These are phyloP conservation scores for Piscicola geometra DNA, from an alignment of 2,888 invertebrate genomes.

Conservation along the genomic window DNA sequence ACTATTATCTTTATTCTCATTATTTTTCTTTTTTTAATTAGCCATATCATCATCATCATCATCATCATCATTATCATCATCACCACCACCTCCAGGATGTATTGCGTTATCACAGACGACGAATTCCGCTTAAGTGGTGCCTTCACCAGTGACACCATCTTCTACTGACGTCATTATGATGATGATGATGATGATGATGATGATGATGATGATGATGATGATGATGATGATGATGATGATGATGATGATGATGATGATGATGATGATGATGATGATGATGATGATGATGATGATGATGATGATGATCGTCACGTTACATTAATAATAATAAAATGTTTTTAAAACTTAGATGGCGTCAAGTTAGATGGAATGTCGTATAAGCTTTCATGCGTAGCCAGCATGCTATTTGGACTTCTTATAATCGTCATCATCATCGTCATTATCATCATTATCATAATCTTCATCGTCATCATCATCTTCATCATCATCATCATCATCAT, in stretches of 20 bases:
- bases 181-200: constrained; percentile 23
- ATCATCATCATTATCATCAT: background rate
- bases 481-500: constrained; percentile 32
- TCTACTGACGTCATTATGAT: constrained; percentile 50
- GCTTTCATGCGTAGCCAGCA: too few relatives aligned
- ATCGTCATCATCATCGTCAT: constrained; percentile 35
- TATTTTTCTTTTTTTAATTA: background rate
- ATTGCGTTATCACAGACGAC: constrained; percentile 66
- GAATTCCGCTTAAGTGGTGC: constrained; percentile 71
- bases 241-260: too few relatives aligned
- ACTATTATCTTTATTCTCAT: background rate
- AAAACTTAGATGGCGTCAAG: too few relatives aligned
- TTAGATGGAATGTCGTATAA: too few relatives aligned
- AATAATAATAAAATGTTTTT: too few relatives aligned
- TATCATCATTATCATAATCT: constrained; percentile 30
- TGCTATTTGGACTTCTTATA: constrained; percentile 30
- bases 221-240: too few relatives aligned
- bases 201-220: constrained; percentile 1
- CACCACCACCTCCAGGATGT: constrained; percentile 58
- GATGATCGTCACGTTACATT: background rate
- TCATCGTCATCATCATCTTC: constrained; percentile 12
- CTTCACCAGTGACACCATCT: constrained; percentile 73
- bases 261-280: too few relatives aligned
- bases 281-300: too few relatives aligned
- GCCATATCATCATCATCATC: background rate